Evolutionary conservation across 1,140 invertebrate genomes (phyloP).

Genomic region (Camponotus floridanus): DNA sequence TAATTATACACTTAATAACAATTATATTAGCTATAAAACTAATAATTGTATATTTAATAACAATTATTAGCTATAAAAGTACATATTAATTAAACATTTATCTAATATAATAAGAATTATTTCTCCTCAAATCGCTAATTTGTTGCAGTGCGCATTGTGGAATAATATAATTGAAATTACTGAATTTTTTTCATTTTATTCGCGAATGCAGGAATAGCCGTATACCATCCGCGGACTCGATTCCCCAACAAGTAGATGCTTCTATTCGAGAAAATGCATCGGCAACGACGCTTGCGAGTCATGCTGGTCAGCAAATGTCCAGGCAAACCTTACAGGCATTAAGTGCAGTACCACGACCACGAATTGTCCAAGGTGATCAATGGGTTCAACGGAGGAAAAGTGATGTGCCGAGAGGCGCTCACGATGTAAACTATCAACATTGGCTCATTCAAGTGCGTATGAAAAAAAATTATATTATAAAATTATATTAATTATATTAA

Average conservation of each 20-base stretch:
- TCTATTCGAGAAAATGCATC: constrained; percentile 86
- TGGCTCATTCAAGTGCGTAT: constrained; percentile 92
- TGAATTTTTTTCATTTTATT: constrained; percentile 20
- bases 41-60: too few species aligned
- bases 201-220: constrained; percentile 86
- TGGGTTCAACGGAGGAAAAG: constrained; percentile 91
- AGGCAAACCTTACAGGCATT: constrained; percentile 92
- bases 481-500: constrained; percentile 19
- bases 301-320: constrained; percentile 89
- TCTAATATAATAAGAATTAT: too few species aligned
- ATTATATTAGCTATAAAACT: too few species aligned
- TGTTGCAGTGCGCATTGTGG: background rate
- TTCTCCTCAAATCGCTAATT: too few species aligned
- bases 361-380: constrained; percentile 89
- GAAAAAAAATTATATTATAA: background rate
- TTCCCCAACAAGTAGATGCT: constrained; percentile 83
- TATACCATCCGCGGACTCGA: constrained; percentile 88
- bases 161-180: constrained; percentile 5
- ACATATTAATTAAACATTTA: too few species aligned
- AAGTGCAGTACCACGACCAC: constrained; percentile 91
- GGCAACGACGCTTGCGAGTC: constrained; percentile 79
- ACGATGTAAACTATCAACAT: constrained; percentile 93
- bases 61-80: too few species aligned
- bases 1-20: too few species aligned
- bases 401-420: constrained; percentile 86